Percentiles rank a stretch among this genome's conserved stretches.
These are phyloP conservation scores for Diarsia dahlii DNA, from an alignment of 2,888 invertebrate genomes.

Conservation along the genomic window DNA sequence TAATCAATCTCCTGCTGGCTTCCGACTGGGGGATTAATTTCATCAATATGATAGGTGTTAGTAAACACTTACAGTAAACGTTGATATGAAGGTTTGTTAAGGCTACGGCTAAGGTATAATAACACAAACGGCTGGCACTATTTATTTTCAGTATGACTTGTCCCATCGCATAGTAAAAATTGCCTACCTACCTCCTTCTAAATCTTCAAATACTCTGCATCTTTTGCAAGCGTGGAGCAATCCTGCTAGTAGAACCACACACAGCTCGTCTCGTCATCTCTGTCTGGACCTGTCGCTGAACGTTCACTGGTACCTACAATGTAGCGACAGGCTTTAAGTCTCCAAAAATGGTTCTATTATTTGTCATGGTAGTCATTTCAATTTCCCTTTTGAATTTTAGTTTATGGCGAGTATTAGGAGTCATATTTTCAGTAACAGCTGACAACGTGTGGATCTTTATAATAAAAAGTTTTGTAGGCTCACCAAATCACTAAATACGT, in stretches of 20 bases:
- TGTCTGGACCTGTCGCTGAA: not conserved
- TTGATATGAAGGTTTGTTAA: slow-evolving; percentile 2
- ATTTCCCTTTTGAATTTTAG: not conserved
- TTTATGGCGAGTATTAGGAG: not conserved
- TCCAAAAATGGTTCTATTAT: not conserved
- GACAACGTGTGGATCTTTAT: not conserved
- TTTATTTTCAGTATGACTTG: not conserved
- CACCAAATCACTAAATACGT: too few species aligned
- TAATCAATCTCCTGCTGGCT: slow-evolving; percentile 25
- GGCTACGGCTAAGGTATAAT: too few species aligned
- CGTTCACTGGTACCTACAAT: not conserved
- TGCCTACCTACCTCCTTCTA: not conserved
- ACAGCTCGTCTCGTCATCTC: not conserved
- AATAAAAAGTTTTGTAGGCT: too few species aligned
- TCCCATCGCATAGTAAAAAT: not conserved
- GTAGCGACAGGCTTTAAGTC: not conserved
- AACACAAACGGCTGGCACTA: not conserved
- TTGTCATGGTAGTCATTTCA: not conserved
- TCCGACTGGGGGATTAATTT: slow-evolving; percentile 33
- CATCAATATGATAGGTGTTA: not conserved
- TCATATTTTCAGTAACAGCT: not conserved
- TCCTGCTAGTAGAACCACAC: not conserved
- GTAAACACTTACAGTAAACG: not conserved
- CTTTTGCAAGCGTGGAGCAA: not conserved
- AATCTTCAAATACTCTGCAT: not conserved